A percentile compares a stretch with the other conserved stretches of the same genome.
Conservation (phyloP, 2,113 vertebrate species). For the Aleadryas rufinucha region DNA sequence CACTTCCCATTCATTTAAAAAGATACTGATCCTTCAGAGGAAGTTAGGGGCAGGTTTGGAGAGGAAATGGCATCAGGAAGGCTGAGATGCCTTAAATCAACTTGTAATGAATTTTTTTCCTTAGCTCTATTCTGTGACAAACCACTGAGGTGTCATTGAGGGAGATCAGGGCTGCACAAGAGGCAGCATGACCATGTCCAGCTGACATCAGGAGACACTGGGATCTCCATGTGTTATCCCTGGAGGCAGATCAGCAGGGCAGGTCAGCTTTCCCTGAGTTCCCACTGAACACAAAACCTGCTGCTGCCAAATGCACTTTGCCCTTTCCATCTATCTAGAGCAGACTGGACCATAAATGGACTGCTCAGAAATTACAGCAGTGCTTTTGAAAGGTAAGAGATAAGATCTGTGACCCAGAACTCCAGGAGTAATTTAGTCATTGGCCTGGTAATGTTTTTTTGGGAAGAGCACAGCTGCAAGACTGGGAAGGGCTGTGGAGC, state of each 20-base stretch:
- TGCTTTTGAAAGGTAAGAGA: not conserved
- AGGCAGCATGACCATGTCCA: not conserved
- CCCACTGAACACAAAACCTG: not conserved
- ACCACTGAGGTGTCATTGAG: not conserved
- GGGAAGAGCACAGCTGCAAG: not conserved
- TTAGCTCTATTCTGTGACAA: not conserved
- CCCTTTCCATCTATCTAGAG: not conserved
- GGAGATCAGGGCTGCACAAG: not conserved
- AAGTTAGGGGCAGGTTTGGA: not conserved
- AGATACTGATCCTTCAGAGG: not conserved
- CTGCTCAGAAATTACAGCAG: not conserved
- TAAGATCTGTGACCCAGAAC: not conserved
- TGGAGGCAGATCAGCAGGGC: not conserved
- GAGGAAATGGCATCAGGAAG: not conserved
- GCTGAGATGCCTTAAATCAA: not conserved
- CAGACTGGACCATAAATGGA: not conserved
- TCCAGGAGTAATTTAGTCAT: not conserved
- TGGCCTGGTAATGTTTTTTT: not conserved
- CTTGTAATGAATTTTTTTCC: not conserved
- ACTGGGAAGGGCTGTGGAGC: not conserved
- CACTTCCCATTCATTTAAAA: not conserved
- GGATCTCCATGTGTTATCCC: not conserved
- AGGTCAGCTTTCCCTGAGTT: not conserved
- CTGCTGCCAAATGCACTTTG: not conserved
- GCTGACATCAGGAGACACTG: not conserved